phyloP scores from a whole-genome alignment of 2,888 invertebrate species.

The Crepidodera aurea region DNA sequence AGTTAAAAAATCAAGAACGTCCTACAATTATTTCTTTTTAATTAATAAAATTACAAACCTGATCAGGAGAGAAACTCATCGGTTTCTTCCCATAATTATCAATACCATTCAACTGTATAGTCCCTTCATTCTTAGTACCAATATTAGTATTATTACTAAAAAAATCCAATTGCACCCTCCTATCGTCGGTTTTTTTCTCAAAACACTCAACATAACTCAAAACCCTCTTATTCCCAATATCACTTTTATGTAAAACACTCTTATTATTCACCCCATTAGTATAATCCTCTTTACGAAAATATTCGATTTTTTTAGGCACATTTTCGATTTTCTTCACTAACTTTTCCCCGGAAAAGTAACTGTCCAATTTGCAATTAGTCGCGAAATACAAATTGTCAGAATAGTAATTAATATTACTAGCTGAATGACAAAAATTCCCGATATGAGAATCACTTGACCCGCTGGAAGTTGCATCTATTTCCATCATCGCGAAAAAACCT shows the following conservation, averaged over 20 bases:
- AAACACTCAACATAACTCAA: conserved; percentile 36
- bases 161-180: conserved; percentile 49
- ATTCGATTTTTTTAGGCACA: conserved; percentile 45
- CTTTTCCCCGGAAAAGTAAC: conserved; percentile 50
- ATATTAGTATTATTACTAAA: conserved; percentile 48
- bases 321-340: conserved; percentile 41
- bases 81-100: conserved; percentile 59
- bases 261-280: conserved; percentile 37
- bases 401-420: conserved; percentile 53
- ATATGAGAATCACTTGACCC: conserved; percentile 57
- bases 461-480: conserved; percentile 51
- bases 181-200: conserved; percentile 34
- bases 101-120: conserved; percentile 55
- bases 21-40: too few species aligned
- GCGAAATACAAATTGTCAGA: conserved; percentile 53
- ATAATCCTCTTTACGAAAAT: conserved; percentile 44
- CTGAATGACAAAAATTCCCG: conserved; percentile 45
- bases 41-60: conserved; percentile 65
- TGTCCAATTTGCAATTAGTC: conserved; percentile 53
- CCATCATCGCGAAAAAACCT: conserved; percentile 35
- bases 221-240: conserved; percentile 27
- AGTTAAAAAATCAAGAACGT: too few species aligned
- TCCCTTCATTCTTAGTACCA: conserved; percentile 40
- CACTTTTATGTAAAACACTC: conserved; percentile 35
- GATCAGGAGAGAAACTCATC: conserved; percentile 63